Evolutionary conservation across 1,140 invertebrate genomes (phyloP).

Genomic region (Marisa cornuarietis): DNA sequence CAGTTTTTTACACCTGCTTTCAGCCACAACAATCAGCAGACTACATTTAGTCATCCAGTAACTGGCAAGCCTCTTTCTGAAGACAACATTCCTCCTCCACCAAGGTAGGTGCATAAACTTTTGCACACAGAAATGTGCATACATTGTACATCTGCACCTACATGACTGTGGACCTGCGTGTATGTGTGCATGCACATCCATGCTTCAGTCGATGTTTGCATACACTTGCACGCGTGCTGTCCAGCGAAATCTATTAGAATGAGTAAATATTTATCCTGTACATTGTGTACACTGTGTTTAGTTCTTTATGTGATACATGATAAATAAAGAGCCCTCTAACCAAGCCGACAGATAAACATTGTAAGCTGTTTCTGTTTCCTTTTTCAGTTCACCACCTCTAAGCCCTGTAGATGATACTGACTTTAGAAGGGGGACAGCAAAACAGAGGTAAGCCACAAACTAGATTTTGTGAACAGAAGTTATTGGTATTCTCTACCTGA

Average conservation of each 20-base stretch:
- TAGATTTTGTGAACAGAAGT: background rate
- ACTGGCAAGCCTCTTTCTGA: slow-evolving; percentile 32
- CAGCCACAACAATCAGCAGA: slow-evolving; percentile 53
- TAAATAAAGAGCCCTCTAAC: slow-evolving; percentile 5
- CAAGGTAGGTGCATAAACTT: background rate
- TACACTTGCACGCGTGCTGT: background rate
- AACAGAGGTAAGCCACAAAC: slow-evolving; percentile 21
- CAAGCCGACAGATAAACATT: slow-evolving; percentile 16
- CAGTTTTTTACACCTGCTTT: slow-evolving; percentile 23
- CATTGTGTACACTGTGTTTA: background rate
- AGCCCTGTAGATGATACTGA: slow-evolving; percentile 12
- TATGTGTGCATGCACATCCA: background rate
- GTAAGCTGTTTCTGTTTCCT: slow-evolving; percentile 7
- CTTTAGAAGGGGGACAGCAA: slow-evolving; percentile 12
- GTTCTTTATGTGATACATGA: background rate
- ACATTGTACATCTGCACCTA: too few relatives aligned
- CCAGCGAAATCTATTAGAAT: background rate
- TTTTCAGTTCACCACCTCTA: slow-evolving; percentile 18
- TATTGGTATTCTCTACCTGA: background rate
- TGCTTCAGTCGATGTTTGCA: background rate
- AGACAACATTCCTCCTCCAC: slow-evolving; percentile 26
- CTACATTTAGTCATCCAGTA: slow-evolving; percentile 53
- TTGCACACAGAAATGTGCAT: background rate
- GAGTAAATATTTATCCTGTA: background rate
- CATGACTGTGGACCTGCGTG: too few relatives aligned